Evolutionary conservation across 2,113 vertebrate genomes (phyloP).

Genomic region (Otolemur garnettii): DNA sequence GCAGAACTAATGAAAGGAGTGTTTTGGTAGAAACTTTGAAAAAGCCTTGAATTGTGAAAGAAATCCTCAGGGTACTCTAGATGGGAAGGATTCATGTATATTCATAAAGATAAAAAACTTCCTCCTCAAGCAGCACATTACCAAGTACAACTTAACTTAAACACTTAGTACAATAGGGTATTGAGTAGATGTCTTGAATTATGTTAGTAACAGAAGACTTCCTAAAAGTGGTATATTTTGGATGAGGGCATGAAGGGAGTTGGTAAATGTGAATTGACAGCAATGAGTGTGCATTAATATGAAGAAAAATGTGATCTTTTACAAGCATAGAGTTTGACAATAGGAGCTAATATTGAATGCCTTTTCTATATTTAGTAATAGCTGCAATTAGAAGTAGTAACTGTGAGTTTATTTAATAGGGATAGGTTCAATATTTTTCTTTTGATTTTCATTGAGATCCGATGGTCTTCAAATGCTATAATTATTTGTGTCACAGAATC

Average conservation of each 20-base stretch:
- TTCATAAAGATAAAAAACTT: not conserved
- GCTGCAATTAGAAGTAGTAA: not conserved
- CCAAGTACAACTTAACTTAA: not conserved
- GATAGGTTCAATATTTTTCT: not conserved
- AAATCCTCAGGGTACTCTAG: not conserved
- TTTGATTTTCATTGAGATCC: not conserved
- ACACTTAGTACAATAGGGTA: not conserved
- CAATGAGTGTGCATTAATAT: not conserved
- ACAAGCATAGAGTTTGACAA: not conserved
- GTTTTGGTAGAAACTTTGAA: not conserved
- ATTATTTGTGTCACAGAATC: conserved; percentile 1
- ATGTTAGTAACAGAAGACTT: not conserved
- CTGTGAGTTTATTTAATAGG: not conserved
- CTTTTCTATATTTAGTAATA: not conserved
- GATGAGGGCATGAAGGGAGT: not conserved
- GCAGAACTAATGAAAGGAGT: not conserved
- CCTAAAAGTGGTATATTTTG: not conserved
- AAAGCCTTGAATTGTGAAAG: not conserved
- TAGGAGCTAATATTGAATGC: not conserved
- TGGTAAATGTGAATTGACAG: not conserved
- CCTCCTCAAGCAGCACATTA: not conserved
- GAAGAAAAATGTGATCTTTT: not conserved
- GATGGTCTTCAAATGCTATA: not conserved
- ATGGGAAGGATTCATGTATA: not conserved
- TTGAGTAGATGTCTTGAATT: not conserved